A percentile compares a stretch with the other conserved stretches of the same genome.
Evolutionary conservation across 2,888 invertebrate species (phyloP).

Genomic region (Agrotis puta): DNA sequence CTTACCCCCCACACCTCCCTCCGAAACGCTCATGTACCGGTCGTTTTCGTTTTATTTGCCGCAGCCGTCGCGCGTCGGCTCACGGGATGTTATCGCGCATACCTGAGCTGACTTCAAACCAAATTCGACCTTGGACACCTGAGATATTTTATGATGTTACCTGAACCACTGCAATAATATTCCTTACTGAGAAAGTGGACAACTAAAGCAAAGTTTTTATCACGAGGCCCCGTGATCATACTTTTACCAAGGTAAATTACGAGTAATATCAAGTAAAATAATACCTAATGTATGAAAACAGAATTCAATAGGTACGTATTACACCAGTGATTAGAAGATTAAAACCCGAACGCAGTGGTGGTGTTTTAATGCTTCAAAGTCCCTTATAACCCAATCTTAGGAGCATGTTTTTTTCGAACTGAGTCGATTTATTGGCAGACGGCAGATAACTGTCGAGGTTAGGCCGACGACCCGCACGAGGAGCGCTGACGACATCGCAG

Average conservation of each 20-base stretch:
- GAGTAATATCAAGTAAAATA: no score
- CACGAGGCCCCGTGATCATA: no score
- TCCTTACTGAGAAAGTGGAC: no score
- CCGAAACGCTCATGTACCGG: background rate
- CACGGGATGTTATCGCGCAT: constrained; percentile 47
- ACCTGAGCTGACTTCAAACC: constrained; percentile 43
- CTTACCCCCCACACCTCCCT: constrained; percentile 9
- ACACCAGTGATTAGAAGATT: no score
- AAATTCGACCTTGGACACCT: constrained; percentile 29
- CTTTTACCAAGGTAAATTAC: no score
- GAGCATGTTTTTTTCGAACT: background rate
- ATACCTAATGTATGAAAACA: no score
- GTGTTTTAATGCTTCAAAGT: no score
- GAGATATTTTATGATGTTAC: background rate
- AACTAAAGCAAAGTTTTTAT: no score
- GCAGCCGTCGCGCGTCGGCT: constrained; percentile 4
- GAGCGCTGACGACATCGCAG: constrained; percentile 50
- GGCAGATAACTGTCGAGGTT: constrained; percentile 30
- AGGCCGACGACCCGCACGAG: constrained; percentile 47
- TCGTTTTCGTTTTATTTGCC: constrained; percentile 31
- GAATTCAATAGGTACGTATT: no score
- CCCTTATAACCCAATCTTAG: no score
- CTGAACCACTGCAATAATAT: no score
- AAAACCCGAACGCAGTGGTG: no score
- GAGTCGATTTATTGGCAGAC: constrained; percentile 22